Conservation (phyloP, 2,797 vertebrate genomes). For the Discoglossus pictus region DNA sequence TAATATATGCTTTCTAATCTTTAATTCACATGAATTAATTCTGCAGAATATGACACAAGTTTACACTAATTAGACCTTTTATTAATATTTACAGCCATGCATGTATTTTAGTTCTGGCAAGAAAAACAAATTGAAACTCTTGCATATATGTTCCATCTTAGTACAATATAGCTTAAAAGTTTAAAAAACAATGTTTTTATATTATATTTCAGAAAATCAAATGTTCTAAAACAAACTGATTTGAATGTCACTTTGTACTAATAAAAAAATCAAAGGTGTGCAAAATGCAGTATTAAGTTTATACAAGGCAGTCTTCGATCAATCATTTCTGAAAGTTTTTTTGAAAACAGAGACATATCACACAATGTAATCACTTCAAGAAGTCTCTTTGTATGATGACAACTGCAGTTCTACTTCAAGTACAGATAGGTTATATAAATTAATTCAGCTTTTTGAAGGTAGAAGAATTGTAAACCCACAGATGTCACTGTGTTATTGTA, state of each 20-base stretch:
- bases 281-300: neutral
- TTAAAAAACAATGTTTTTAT: neutral
- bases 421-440: constrained; percentile 32
- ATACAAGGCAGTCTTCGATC: constrained; percentile 10
- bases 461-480: constrained; percentile 48
- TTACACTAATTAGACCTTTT: too few species aligned
- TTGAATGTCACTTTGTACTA: neutral
- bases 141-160: neutral
- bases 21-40: too few species aligned
- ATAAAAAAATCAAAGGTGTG: neutral
- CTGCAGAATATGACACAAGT: too few species aligned
- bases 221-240: too few species aligned
- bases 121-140: too few species aligned
- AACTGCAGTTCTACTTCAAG: constrained; percentile 13
- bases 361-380: constrained; percentile 2
- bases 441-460: constrained; percentile 57
- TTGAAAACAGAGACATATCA: neutral
- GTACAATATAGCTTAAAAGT: neutral
- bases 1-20: too few species aligned
- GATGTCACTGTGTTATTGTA: constrained; percentile 53
- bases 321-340: constrained; percentile 18
- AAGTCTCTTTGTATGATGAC: constrained; percentile 9
- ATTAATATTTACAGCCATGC: too few species aligned
- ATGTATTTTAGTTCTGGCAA: too few species aligned
- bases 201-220: too few species aligned